Conservation (phyloP, 2,797 vertebrate genomes). For the Arremon aurantiirostris region DNA sequence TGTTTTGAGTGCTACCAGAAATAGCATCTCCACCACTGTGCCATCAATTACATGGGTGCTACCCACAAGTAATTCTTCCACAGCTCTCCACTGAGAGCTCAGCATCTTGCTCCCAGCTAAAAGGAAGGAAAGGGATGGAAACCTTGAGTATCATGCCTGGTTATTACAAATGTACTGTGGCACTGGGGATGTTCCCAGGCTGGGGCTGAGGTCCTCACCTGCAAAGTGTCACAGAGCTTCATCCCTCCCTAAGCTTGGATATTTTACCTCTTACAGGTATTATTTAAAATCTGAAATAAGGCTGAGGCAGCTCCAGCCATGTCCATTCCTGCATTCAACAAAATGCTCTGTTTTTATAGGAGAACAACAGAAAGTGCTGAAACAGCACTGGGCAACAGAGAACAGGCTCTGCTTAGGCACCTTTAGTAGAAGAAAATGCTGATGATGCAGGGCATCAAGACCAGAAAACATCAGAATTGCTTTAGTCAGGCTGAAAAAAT, state of each 20-base stretch:
- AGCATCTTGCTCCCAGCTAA: not conserved
- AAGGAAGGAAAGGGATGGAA: not conserved
- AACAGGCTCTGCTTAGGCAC: not conserved
- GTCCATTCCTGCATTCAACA: not conserved
- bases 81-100: not conserved
- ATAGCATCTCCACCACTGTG: not conserved
- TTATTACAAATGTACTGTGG: not conserved
- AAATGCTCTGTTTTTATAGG: not conserved
- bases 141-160: not conserved
- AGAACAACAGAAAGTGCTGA: not conserved
- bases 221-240: not conserved
- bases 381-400: not conserved
- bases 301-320: not conserved
- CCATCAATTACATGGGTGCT: not conserved
- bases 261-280: not conserved
- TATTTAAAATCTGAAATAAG: not conserved
- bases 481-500: conserved; percentile 21
- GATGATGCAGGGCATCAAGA: not conserved
- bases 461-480: conserved; percentile 6
- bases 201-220: not conserved
- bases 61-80: not conserved
- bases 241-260: not conserved
- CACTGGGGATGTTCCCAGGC: not conserved
- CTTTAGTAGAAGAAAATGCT: not conserved
- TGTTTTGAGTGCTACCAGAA: conserved; percentile 5